Conservation (phyloP, 2,888 invertebrate genomes). For the Torymus texanus region DNA sequence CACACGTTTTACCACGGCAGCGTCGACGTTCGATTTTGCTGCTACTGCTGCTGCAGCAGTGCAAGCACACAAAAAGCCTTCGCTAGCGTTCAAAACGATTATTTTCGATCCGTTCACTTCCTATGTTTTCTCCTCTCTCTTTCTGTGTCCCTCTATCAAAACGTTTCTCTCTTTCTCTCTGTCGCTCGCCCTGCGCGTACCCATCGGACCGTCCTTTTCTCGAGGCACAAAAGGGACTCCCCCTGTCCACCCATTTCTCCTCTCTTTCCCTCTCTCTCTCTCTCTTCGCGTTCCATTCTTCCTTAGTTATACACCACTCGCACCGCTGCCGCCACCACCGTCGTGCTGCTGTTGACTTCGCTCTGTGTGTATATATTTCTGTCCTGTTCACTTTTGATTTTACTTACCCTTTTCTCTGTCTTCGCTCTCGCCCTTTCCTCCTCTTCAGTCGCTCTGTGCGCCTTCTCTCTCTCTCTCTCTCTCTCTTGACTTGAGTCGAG, state of each 20-base stretch:
- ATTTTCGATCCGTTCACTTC: slow-evolving; percentile 37
- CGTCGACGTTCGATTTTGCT: background rate
- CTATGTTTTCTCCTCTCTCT: background rate
- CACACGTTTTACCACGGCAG: slow-evolving; percentile 11
- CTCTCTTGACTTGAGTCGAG: background rate
- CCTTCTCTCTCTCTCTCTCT: background rate
- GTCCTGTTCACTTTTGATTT: slow-evolving; percentile 38
- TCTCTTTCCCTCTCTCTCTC: slow-evolving; percentile 4
- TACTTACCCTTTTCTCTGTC: slow-evolving; percentile 20
- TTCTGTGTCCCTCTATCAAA: background rate
- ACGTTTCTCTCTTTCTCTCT: background rate
- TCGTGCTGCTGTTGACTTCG: slow-evolving; percentile 4
- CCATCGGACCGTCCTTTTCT: too few species aligned
- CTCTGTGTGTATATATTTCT: slow-evolving; percentile 8
- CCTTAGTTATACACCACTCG: background rate
- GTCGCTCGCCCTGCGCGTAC: background rate
- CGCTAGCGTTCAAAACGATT: slow-evolving; percentile 37
- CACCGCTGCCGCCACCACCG: background rate
- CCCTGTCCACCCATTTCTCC: background rate
- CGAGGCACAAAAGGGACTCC: too few species aligned
- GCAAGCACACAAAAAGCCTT: slow-evolving; percentile 3
- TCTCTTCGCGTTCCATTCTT: background rate
- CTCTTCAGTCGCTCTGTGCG: background rate
- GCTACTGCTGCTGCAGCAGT: too few species aligned
- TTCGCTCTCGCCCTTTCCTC: slow-evolving; percentile 1